Conservation (phyloP, 2,113 vertebrate species). For the Burhinus bistriatus region DNA sequence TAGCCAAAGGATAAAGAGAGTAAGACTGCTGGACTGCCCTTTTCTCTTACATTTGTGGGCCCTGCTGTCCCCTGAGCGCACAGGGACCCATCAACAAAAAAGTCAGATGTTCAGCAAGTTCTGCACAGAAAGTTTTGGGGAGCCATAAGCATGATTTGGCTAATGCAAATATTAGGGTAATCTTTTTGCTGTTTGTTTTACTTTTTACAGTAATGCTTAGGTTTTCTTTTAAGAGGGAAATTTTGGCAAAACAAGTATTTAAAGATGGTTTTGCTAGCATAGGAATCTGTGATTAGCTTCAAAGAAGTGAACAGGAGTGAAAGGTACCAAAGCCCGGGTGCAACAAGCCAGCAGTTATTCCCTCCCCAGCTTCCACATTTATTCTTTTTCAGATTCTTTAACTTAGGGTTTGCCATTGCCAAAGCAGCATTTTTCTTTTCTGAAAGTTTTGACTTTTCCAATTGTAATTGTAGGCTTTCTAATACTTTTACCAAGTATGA, state of each 20-base stretch:
- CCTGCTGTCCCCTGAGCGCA: background rate
- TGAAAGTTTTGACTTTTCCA: background rate
- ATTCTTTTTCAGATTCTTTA: background rate
- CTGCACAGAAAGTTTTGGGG: background rate
- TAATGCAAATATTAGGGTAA: background rate
- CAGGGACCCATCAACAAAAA: background rate
- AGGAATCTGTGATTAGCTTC: background rate
- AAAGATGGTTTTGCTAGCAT: background rate
- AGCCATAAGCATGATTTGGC: background rate
- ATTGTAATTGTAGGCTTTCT: background rate
- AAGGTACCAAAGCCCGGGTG: background rate
- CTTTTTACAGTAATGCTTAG: background rate
- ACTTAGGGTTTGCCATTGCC: background rate
- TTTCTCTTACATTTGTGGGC: background rate
- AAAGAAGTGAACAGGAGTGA: background rate
- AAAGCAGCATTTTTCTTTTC: background rate
- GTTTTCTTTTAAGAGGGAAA: background rate
- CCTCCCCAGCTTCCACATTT: rapidly evolving
- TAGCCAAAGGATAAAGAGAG: background rate
- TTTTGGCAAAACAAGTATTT: background rate
- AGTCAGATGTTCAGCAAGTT: background rate
- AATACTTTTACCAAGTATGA: background rate
- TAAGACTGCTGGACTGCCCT: background rate
- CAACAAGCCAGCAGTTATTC: background rate
- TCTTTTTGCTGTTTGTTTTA: background rate